Base-by-base conservation (phyloP, 2,888 invertebrate species). In the Protonemura montana region DNA sequence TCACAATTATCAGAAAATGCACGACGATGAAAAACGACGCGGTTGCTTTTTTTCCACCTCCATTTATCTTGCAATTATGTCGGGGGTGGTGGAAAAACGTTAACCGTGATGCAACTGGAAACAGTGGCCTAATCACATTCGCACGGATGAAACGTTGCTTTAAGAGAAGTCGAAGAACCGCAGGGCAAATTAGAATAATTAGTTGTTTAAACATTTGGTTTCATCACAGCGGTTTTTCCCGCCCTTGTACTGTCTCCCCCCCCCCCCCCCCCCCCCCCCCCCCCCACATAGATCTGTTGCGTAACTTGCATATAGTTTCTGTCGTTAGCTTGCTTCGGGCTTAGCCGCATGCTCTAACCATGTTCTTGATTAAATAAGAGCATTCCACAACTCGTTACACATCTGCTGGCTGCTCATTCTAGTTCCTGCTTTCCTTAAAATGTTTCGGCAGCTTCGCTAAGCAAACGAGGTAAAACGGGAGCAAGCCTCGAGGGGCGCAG, bases 171-270 rank as follows among this genome's bases (percentile, higher is more conserved):
- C 3, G 13, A 13, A 59, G 13, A 13, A 78, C 78, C 78, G 26
- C 78, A 78, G 78, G 78, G 7, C 16, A 28, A 78, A 78, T 78
- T 78, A 78, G 26, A 78, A 78, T 28, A 78, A 78, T 78, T 78
- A 78, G 25, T 78, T 78, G 78, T 1, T 59, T 59, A 59, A 59
- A 59, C 59, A 59, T 59, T 59, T 21, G 16, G 59, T 21, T 2
- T 1, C 7, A 13, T 21, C 59, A 21, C 59, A 59, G 59, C 59
- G 59, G 35, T 59, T 59, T 59, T 59, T 59, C 59, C 35, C 35
- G 35, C 35, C 35, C 59, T 59, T 59, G 59, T 21, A 13, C 59
- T 21, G 59, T 59, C 59, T n/a, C n/a, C n/a, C n/a, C n/a, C n/a
- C n/a, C n/a, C n/a, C n/a, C n/a, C n/a, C n/a, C n/a, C n/a, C n/a